Evolutionary conservation across 1,140 invertebrate genomes (phyloP), one percentile per base, ranked within the genome.

Genomic region (honey bee (Apis mellifera)): DNA sequence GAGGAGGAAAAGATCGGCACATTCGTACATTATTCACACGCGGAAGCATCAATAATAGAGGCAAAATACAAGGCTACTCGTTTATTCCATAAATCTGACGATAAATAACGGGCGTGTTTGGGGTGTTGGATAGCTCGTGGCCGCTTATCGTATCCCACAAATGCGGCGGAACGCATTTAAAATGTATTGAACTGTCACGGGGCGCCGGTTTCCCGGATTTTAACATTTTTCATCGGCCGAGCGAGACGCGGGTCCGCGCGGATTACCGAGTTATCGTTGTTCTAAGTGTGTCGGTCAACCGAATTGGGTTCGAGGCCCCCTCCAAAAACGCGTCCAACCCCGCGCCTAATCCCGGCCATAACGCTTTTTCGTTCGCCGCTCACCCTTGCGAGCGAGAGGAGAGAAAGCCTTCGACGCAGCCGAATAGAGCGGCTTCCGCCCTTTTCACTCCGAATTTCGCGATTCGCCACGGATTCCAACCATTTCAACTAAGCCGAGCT

Each of bases 161-260:
- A 94, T 94, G 91, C 93, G 91, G 91, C 91, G 92, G 90, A 93
- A 94, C 93, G 90, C 93, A 94, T 94, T 94, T 94, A 94, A 94
- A 94, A 94, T 94, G 93, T 94, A 94, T 94, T 94, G 93, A 93
- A 93, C 92, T 94, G 93, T 94, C 93, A 93, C 90, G 91, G 90
- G 86, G 74, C 78, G 85, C 89, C 90, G 90, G 90, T 94, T 91
- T 92, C 86, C 90, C 86, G 89, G 91, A 93, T 93, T 93, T 93
- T 92, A 91, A 93, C 92, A 93, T 94, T 93, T 94, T 93, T 94
- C 92, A 93, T 94, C 92, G 89, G 64, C 32, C 86, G 87, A 32
- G 84, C 64, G 74, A 52, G 60, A 32, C 23, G 82, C 85, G 77
- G 73, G 78, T 72, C 84, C 84, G 76, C 86, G 76, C 73, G 92